Evolutionary conservation across 2,888 invertebrate species (phyloP).

Genomic region (Chorisops tibialis): DNA sequence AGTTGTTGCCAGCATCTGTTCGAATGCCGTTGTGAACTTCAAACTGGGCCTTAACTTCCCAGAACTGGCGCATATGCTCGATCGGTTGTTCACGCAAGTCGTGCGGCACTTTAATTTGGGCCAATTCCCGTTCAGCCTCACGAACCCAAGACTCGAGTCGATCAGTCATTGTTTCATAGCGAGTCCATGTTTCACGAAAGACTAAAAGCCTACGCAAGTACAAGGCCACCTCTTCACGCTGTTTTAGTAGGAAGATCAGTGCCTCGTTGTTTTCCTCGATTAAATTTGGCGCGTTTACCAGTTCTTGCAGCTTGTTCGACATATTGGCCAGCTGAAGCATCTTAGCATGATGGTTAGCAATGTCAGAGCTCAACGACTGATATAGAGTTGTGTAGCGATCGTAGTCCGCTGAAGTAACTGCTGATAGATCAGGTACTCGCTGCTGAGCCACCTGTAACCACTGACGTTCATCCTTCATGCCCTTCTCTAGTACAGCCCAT

Average conservation of each 20-base stretch:
- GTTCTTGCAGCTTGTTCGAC: constrained; percentile 68
- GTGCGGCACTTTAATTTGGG: constrained; percentile 61
- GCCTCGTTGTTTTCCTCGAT: constrained; percentile 72
- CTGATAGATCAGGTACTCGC: constrained; percentile 74
- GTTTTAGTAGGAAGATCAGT: constrained; percentile 66
- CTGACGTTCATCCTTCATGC: constrained; percentile 76
- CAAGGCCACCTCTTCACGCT: constrained; percentile 73
- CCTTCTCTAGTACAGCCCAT: constrained; percentile 77
- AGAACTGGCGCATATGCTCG: constrained; percentile 76
- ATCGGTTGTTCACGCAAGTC: constrained; percentile 61
- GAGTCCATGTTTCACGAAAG: constrained; percentile 75
- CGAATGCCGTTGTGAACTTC: constrained; percentile 77
- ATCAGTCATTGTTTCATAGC: constrained; percentile 69
- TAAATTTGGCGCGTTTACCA: constrained; percentile 71
- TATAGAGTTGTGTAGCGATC: constrained; percentile 81
- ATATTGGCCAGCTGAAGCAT: constrained; percentile 69
- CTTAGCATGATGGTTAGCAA: constrained; percentile 76
- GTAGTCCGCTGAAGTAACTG: constrained; percentile 78
- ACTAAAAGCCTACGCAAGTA: constrained; percentile 68
- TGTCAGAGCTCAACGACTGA: constrained; percentile 74
- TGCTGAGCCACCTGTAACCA: constrained; percentile 83
- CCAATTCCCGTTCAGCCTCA: constrained; percentile 68
- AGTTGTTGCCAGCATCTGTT: constrained; percentile 67
- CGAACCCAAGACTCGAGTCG: constrained; percentile 75
- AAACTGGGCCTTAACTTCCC: constrained; percentile 85